A percentile compares a stretch with the other conserved stretches of the same genome.
These are phyloP conservation scores for Bhutanitis thaidina DNA, from an alignment of 2,888 invertebrate species.

Conservation along the genomic window DNA sequence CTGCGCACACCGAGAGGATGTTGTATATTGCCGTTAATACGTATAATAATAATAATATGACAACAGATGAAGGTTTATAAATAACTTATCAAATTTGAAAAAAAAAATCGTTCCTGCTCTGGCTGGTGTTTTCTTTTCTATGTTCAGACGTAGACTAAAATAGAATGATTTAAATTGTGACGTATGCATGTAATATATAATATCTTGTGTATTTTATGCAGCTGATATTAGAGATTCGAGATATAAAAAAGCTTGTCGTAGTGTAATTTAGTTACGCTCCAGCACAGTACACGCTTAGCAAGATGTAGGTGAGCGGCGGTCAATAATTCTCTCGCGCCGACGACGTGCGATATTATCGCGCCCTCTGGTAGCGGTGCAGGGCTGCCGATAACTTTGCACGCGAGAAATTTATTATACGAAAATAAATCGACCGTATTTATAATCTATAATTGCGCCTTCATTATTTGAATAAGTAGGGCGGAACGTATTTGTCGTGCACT, in stretches of 20 bases:
- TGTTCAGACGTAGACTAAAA: no score
- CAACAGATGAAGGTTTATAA: no score
- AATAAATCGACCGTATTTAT: conserved; percentile 18
- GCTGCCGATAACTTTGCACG: conserved; percentile 11
- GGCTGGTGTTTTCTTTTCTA: no score
- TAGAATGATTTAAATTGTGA: no score
- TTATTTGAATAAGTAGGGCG: conserved; percentile 15
- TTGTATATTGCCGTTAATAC: no score
- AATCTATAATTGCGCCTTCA: conserved; percentile 17
- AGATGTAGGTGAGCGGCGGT: conserved; percentile 27
- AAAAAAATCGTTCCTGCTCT: no score
- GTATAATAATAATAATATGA: no score
- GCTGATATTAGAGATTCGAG: no score
- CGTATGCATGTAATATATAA: no score
- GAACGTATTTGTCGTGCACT: conserved; percentile 15
- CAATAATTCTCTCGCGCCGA: conserved; percentile 41
- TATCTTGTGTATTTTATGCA: no score
- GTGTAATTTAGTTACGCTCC: background rate
- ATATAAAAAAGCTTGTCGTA: background rate
- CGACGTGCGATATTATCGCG: conserved; percentile 48
- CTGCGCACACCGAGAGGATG: no score
- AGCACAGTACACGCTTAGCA: conserved; percentile 7
- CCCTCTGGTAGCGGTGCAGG: conserved; percentile 32
- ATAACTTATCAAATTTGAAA: no score
- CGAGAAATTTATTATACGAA: conserved; percentile 18